These are phyloP conservation scores for Zaprionus lineosus DNA, from an alignment of 2,888 invertebrate genomes.

Conservation along the genomic window DNA sequence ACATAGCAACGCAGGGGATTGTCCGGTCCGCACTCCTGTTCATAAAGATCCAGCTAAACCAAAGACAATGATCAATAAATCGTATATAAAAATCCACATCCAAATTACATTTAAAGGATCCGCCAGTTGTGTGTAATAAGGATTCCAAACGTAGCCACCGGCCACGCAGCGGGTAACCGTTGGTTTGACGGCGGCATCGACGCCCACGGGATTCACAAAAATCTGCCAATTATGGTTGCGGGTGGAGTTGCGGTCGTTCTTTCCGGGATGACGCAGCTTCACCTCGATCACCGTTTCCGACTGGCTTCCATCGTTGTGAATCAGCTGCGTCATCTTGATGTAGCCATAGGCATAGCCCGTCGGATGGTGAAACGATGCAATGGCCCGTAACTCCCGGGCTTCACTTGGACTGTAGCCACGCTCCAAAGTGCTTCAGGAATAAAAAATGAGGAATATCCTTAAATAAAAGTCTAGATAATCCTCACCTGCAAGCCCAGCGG, in stretches of 20 bases:
- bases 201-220: conserved; percentile 95
- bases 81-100: too few species aligned
- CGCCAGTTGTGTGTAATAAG: conserved; percentile 93
- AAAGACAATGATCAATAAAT: background rate
- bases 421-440: conserved; percentile 87
- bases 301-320: conserved; percentile 92
- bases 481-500: conserved; percentile 89
- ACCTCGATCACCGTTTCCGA: conserved; percentile 96
- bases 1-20: conserved; percentile 95
- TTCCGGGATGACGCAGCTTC: conserved; percentile 93
- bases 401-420: conserved; percentile 94
- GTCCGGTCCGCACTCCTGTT: conserved; percentile 92
- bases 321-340: conserved; percentile 92
- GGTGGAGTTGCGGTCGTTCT: conserved; percentile 92
- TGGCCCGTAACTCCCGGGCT: conserved; percentile 91
- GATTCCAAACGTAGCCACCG: conserved; percentile 96
- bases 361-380: conserved; percentile 94
- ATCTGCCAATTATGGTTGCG: conserved; percentile 94
- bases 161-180: conserved; percentile 93
- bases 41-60: conserved; percentile 90
- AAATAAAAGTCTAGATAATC: too few species aligned
- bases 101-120: conserved; percentile 91
- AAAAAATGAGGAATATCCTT: too few species aligned
- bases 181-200: conserved; percentile 93
- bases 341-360: conserved; percentile 93